Conservation (phyloP, 2,888 invertebrate genomes). For the Ligdia adustata region DNA sequence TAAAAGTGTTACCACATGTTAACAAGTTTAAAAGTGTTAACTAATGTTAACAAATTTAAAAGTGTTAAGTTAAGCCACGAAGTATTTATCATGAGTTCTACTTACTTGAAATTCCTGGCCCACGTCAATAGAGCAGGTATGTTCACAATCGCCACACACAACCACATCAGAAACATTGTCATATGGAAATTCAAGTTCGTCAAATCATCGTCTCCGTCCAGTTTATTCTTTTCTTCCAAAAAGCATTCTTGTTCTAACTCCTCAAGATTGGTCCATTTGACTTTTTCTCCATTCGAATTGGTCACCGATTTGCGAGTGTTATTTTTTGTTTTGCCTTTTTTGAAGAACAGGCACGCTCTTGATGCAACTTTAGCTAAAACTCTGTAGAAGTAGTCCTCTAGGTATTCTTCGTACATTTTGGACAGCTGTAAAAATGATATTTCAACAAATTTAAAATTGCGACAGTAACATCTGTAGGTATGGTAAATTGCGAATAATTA, state of each 20-base stretch:
- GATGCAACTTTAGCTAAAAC: conserved; percentile 70
- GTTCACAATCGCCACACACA: conserved; percentile 86
- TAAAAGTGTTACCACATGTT: too few relatives aligned
- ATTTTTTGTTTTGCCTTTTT: conserved; percentile 14
- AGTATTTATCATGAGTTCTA: too few relatives aligned
- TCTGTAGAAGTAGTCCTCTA: conserved; percentile 85
- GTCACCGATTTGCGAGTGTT: conserved; percentile 13
- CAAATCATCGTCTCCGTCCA: conserved; percentile 56
- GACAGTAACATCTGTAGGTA: not conserved
- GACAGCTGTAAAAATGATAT: conserved; percentile 81
- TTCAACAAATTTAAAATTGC: not conserved
- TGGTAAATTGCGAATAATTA: too few relatives aligned
- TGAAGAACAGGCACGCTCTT: conserved; percentile 56
- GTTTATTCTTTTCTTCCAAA: conserved; percentile 27
- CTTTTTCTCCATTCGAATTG: conserved; percentile 28
- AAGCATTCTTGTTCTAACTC: conserved; percentile 32
- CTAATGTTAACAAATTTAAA: too few relatives aligned
- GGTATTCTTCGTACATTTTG: conserved; percentile 89
- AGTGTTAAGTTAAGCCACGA: too few relatives aligned
- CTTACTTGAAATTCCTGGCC: conserved; percentile 91
- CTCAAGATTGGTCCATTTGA: conserved; percentile 31
- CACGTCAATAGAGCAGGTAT: conserved; percentile 90
- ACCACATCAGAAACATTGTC: conserved; percentile 88
- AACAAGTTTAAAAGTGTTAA: too few relatives aligned
- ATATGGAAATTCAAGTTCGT: conserved; percentile 88